Evolutionary conservation across 2,888 invertebrate genomes (phyloP), one percentile per base, ranked within the genome.

Genomic region (Tetranychus piercei): DNA sequence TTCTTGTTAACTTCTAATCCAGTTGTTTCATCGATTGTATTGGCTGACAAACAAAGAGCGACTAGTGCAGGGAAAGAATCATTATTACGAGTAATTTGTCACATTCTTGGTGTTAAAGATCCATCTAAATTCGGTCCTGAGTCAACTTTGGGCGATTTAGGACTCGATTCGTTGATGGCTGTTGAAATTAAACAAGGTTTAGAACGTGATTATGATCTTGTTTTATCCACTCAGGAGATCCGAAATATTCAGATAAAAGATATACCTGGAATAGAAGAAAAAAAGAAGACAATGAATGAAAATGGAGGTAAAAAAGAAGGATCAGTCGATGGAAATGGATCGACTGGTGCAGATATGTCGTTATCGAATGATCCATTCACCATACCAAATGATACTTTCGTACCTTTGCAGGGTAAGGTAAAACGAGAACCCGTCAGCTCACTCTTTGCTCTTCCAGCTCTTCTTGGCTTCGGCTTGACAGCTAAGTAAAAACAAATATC

Each of bases 91-190:
- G 72, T 69, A n/a, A 73, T 77, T 6, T 65, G 71, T 5, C 75
- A 74, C 44, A 20, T 76, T 78, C 43, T 82, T 86, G 90, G 91
- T 77, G 88, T 97, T 80, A 92, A 94, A 82, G 94, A 96, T 80
- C 84, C 81, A 15, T 44, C 71, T 1, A 71, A 89, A 77, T 86
- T 94, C 45, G 88, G 91, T 77, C 86, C 87, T 71, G 86, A 87
- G 45, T 87, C 90, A 7, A 90, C 89, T 70, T 84, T 97, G 71
- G 92, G 93, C 44, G 96, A 97, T 82, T 87, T 97, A 65, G 97
- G 97, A 77, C 92, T 97, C 88, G 97, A 97, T 82, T 96, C 95
- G 2, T 84, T 97, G 79, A 97, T 97, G 96, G 94, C 95, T 71
- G 94, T 96, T 3, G 97, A 97, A 86, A 94, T 97, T 81, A 96